phyloP scores from a whole-genome alignment of 2,113 vertebrate species.

The Lasiurus cinereus region DNA sequence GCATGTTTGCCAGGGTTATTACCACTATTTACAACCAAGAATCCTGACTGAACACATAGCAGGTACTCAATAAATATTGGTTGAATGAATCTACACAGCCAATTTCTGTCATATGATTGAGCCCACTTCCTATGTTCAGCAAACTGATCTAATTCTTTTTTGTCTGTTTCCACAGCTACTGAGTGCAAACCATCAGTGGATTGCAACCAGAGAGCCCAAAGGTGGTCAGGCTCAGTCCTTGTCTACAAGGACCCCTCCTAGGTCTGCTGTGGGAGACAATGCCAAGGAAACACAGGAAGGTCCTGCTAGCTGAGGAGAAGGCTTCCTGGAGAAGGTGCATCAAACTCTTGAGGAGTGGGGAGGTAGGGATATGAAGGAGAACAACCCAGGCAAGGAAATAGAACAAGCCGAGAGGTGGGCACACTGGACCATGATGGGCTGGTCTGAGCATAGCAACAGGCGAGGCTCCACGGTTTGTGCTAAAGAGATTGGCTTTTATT shows the following conservation, averaged over 20 bases:
- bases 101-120: not conserved
- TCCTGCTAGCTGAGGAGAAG: not conserved
- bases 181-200: not conserved
- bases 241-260: not conserved
- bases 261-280: not conserved
- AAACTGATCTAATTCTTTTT: not conserved
- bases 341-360: not conserved
- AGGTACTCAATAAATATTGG: not conserved
- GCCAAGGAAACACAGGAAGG: not conserved
- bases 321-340: not conserved
- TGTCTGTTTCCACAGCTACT: not conserved
- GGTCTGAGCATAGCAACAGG: not conserved
- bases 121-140: not conserved
- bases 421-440: not conserved
- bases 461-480: not conserved
- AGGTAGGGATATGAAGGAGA: not conserved
- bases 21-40: not conserved
- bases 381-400: not conserved
- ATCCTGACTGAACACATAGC: not conserved
- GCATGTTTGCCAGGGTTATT: not conserved
- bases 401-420: not conserved
- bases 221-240: not conserved
- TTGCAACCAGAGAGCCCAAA: not conserved
- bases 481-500: conserved; percentile 1
- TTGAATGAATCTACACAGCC: not conserved